Conservation (phyloP, 2,888 invertebrate species). For the Brachylomia viminalis region DNA sequence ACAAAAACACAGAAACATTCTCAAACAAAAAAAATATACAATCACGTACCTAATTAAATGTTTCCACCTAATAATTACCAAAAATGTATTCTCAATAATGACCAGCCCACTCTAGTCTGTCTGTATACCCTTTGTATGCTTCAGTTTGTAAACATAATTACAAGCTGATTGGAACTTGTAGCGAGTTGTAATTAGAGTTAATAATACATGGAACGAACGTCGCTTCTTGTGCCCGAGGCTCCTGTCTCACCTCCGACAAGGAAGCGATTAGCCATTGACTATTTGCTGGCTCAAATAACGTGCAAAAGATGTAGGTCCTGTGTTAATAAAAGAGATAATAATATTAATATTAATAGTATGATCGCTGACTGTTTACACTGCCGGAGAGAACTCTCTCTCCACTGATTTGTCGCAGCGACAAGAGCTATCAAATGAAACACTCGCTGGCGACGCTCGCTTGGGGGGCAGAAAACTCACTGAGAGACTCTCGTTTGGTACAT, state of each 20-base stretch:
- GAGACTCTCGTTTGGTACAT: not conserved
- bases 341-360: no score
- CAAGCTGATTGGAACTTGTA: slow-evolving; percentile 24
- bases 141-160: slow-evolving; percentile 21
- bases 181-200: slow-evolving; percentile 33
- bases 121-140: not conserved
- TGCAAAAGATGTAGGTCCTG: not conserved
- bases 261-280: not conserved
- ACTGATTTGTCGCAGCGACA: no score
- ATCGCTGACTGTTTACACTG: no score
- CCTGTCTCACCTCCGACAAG: not conserved
- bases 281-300: no score
- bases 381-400: no score
- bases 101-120: not conserved
- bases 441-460: not conserved
- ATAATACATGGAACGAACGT: slow-evolving; percentile 34
- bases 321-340: not conserved
- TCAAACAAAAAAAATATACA: no score
- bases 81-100: not conserved
- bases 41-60: no score
- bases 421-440: no score
- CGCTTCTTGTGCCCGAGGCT: not conserved
- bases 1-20: no score
- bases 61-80: not conserved
- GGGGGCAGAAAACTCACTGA: not conserved